Percentiles rank a stretch among this genome's conserved stretches.
phyloP scores from a whole-genome alignment of 2,113 vertebrate species.

The Colinus virginianus region DNA sequence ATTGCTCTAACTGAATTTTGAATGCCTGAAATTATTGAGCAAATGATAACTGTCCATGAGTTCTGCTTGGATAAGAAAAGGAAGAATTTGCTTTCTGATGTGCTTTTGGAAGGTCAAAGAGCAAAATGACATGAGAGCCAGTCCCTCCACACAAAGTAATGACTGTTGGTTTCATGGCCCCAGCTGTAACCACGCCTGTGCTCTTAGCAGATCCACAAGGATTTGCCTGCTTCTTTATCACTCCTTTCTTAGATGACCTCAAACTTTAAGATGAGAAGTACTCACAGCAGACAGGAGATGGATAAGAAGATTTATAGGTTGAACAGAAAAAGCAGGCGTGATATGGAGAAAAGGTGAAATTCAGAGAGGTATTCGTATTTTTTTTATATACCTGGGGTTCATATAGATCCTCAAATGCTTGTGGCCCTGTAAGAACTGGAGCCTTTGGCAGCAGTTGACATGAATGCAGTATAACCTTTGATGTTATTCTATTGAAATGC shows the following conservation, averaged over 20 bases:
- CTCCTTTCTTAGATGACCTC: background rate
- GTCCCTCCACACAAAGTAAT: background rate
- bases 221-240: background rate
- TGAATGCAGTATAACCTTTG: background rate
- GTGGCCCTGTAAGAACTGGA: background rate
- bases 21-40: background rate
- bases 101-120: background rate
- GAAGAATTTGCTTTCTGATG: background rate
- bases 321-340: background rate
- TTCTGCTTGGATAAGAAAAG: background rate
- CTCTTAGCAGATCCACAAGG: background rate
- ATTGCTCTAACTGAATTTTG: background rate
- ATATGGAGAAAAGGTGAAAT: background rate
- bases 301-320: background rate
- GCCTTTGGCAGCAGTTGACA: background rate
- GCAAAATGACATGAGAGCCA: background rate
- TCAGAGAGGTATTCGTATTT: background rate
- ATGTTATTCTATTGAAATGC: background rate
- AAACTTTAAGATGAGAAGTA: background rate
- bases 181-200: accelerated
- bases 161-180: background rate
- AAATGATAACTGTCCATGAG: background rate
- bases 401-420: background rate
- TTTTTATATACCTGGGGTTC: background rate
- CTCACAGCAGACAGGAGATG: background rate